phyloP scores from a whole-genome alignment of 2,113 vertebrate genomes.

The Picathartes gymnocephalus region DNA sequence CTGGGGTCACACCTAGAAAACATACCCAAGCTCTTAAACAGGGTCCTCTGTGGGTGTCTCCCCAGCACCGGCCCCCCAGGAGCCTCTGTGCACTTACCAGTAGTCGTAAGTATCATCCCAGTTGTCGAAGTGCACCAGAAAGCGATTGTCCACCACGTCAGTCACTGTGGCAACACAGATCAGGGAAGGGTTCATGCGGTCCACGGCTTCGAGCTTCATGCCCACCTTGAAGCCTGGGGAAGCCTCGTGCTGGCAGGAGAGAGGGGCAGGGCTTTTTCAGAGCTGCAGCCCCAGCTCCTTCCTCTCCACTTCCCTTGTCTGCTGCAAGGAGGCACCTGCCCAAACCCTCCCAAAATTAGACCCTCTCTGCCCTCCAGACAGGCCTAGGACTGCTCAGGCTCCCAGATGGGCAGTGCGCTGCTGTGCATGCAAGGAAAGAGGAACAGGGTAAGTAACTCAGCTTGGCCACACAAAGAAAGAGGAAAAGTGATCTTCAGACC shows the following conservation, averaged over 20 bases:
- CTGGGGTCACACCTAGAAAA: slow-evolving; percentile 90
- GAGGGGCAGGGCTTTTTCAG: neutral
- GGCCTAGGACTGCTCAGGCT: neutral
- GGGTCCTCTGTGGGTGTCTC: neutral
- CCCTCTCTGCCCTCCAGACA: neutral
- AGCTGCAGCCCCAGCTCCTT: neutral
- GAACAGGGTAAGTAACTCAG: neutral
- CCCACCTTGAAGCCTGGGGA: slow-evolving; percentile 87
- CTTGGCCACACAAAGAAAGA: neutral
- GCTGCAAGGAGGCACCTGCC: neutral
- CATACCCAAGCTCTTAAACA: neutral
- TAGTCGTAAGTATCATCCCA: slow-evolving; percentile 99
- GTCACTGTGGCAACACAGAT: slow-evolving; percentile 97
- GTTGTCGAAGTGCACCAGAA: slow-evolving; percentile 98
- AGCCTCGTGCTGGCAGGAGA: slow-evolving; percentile 72
- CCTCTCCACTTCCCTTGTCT: neutral
- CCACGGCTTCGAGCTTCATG: slow-evolving; percentile 96
- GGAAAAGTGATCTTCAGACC: neutral
- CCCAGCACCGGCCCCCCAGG: neutral
- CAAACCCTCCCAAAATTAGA: neutral
- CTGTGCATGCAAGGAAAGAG: neutral
- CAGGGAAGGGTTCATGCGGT: slow-evolving; percentile 97
- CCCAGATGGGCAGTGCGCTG: neutral
- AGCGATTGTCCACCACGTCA: slow-evolving; percentile 87
- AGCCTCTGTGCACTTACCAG: slow-evolving; percentile 77